Evolutionary conservation across 1,140 invertebrate genomes (phyloP).

Genomic region (Sycophila sp.): DNA sequence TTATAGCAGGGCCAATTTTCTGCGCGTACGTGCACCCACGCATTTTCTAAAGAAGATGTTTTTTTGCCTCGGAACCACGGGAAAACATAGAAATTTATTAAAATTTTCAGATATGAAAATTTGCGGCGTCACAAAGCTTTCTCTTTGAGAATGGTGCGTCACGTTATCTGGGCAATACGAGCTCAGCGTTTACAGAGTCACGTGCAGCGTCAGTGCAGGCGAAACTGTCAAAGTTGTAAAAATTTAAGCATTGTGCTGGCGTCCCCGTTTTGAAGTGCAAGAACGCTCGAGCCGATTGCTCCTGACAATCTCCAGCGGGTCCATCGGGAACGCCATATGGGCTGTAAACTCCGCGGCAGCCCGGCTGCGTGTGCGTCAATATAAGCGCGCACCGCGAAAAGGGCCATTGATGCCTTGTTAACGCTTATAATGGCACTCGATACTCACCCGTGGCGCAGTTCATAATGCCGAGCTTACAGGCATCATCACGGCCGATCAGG

Average conservation of each 20-base stretch:
- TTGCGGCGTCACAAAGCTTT: no score
- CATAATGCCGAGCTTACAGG: not conserved
- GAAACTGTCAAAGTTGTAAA: conserved; percentile 8
- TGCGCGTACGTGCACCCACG: no score
- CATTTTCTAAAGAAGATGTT: no score
- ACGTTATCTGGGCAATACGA: not conserved
- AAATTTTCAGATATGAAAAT: no score
- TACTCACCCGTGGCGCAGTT: not conserved
- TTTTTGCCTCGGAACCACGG: not conserved
- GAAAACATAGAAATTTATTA: not conserved
- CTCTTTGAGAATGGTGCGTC: no score
- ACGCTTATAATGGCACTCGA: conserved; percentile 10
- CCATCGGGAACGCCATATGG: conserved; percentile 47
- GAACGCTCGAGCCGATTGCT: conserved; percentile 1
- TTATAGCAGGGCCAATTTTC: no score
- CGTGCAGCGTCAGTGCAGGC: not conserved
- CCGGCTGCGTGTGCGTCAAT: not conserved
- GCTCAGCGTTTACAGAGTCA: not conserved
- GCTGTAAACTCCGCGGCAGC: conserved; percentile 44
- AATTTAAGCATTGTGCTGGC: conserved; percentile 18
- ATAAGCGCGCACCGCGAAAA: conserved; percentile 27
- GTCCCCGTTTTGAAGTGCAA: conserved; percentile 1
- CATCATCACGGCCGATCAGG: not conserved
- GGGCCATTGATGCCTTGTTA: conserved; percentile 45
- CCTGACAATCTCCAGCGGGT: conserved; percentile 27